Evolutionary conservation across 2,113 vertebrate genomes (phyloP).

Genomic region (Puma concolor): DNA sequence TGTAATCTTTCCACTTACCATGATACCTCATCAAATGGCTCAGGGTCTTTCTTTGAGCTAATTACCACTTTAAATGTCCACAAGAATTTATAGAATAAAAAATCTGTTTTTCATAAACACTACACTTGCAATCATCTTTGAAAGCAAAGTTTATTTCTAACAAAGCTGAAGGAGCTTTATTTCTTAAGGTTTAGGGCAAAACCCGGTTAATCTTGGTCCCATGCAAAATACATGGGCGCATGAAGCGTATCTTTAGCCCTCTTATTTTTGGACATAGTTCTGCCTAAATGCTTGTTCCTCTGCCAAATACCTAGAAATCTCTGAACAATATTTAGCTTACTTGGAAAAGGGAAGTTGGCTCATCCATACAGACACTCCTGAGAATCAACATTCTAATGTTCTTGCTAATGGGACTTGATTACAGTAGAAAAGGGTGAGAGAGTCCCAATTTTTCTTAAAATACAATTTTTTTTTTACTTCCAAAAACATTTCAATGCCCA

Average conservation of each 20-base stretch:
- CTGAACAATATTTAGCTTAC: slow-evolving; percentile 54
- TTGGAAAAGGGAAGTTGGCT: slow-evolving; percentile 41
- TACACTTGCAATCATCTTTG: neutral
- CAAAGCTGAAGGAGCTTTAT: neutral
- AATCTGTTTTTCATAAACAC: slow-evolving; percentile 36
- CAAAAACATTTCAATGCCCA: slow-evolving; percentile 26
- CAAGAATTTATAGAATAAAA: neutral
- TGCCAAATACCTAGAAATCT: slow-evolving; percentile 57
- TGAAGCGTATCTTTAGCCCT: neutral
- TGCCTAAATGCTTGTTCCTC: slow-evolving; percentile 22
- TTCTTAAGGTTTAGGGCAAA: slow-evolving; percentile 1
- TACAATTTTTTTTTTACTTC: neutral
- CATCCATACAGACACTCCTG: neutral
- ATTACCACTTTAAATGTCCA: neutral
- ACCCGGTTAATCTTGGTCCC: neutral
- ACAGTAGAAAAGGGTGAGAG: slow-evolving; percentile 1
- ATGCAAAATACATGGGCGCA: neutral
- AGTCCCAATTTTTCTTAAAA: slow-evolving; percentile 35
- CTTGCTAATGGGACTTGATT: slow-evolving; percentile 23
- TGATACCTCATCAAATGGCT: neutral
- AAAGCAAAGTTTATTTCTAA: slow-evolving; percentile 42
- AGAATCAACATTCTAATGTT: slow-evolving; percentile 20
- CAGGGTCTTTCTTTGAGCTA: neutral
- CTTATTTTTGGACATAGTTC: slow-evolving; percentile 44
- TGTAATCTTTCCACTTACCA: neutral